Percentiles rank a stretch among this genome's conserved stretches.
phyloP scores from a whole-genome alignment of 2,888 invertebrate species.

The Adela reaumurella region DNA sequence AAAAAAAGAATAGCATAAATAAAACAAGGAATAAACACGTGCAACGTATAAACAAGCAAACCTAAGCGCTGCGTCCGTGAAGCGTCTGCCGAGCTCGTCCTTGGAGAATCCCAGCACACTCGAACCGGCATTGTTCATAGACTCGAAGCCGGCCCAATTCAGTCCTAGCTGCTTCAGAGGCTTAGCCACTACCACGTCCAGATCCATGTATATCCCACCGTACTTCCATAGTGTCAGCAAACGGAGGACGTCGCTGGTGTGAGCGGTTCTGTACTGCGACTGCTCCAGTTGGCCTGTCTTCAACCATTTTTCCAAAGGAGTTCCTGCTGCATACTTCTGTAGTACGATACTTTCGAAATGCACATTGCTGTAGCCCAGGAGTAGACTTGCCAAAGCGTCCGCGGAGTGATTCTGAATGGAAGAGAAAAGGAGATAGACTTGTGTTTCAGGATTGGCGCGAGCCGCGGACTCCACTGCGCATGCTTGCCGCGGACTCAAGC shows the following conservation, averaged over 20 bases:
- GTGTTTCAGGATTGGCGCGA: constrained; percentile 43
- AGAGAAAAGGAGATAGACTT: constrained; percentile 42
- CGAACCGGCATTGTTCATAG: constrained; percentile 43
- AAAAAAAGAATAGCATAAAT: too few species aligned
- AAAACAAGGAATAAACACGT: too few species aligned
- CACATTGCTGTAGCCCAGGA: constrained; percentile 38
- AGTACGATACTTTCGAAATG: constrained; percentile 35
- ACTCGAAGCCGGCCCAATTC: constrained; percentile 57
- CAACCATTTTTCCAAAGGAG: constrained; percentile 51
- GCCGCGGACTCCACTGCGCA: constrained; percentile 62
- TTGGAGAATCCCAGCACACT: constrained; percentile 48
- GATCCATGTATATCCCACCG: constrained; percentile 59
- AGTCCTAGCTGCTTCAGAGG: constrained; percentile 33
- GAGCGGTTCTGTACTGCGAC: constrained; percentile 49
- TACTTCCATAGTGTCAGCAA: constrained; percentile 59
- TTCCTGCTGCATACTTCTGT: constrained; percentile 33
- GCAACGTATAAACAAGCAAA: too few species aligned
- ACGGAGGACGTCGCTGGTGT: constrained; percentile 57
- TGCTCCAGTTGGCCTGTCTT: constrained; percentile 29
- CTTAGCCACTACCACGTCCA: constrained; percentile 56
- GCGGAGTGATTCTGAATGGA: constrained; percentile 19
- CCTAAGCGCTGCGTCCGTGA: too few species aligned
- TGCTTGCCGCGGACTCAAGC: constrained; percentile 48
- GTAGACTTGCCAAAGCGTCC: constrained; percentile 10
- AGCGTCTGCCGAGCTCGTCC: constrained; percentile 14